Conservation (phyloP, 2,113 vertebrate species). For the Aramus guarauna region DNA sequence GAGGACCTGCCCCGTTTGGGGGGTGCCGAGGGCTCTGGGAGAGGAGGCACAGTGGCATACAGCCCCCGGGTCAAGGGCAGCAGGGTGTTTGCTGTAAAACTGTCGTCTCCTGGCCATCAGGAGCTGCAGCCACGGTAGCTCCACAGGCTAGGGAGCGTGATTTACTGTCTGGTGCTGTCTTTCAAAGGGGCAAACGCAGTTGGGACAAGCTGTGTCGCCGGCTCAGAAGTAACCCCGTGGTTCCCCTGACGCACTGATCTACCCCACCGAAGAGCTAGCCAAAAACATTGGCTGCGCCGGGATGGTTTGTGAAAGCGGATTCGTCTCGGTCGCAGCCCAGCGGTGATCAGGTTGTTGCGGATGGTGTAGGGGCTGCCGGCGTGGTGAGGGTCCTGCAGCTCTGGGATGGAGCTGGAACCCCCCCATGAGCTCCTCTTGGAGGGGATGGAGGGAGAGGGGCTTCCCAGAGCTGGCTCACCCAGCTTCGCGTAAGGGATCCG, state of each 20-base stretch:
- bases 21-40: background rate
- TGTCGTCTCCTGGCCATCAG: background rate
- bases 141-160: fast-evolving
- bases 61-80: background rate
- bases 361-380: background rate
- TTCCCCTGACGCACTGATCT: background rate
- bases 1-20: background rate
- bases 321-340: background rate
- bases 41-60: background rate
- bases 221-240: background rate
- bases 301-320: background rate
- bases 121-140: background rate
- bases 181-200: background rate
- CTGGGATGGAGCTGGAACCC: background rate
- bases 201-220: background rate
- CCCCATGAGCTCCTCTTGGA: background rate
- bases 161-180: background rate
- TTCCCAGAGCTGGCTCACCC: background rate
- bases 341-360: background rate
- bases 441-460: fast-evolving
- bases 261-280: background rate
- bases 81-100: background rate
- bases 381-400: background rate
- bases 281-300: background rate
- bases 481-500: fast-evolving